Percentiles rank a stretch among this genome's conserved stretches.
Conservation (phyloP, 1,140 invertebrate genomes). For the Listronotus bonariensis region DNA sequence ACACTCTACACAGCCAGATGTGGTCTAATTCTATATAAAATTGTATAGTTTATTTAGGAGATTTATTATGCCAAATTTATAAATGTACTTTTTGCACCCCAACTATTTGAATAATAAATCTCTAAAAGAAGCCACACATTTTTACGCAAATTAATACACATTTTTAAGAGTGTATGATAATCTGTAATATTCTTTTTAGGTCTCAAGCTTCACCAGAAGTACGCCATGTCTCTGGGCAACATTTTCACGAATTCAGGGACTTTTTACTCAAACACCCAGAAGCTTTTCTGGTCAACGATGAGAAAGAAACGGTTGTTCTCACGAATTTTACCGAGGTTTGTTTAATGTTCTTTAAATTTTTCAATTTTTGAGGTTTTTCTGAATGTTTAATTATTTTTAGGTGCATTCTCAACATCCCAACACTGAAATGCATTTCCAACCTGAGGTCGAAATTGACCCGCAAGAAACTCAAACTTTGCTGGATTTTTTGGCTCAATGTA, state of each 20-base stretch:
- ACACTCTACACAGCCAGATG: too few species aligned
- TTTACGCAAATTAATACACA: too few species aligned
- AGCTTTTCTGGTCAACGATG: conserved; percentile 86
- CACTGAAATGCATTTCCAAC: conserved; percentile 60
- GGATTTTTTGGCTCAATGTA: conserved; percentile 77
- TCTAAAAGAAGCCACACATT: too few species aligned
- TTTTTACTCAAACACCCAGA: conserved; percentile 86
- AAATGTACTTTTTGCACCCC: too few species aligned
- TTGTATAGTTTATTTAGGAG: too few species aligned
- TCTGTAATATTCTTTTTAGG: conserved; percentile 52
- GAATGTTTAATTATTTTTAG: neutral
- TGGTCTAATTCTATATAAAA: too few species aligned
- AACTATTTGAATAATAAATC: too few species aligned
- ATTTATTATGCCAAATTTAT: too few species aligned
- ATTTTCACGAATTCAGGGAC: conserved; percentile 91
- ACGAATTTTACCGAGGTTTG: conserved; percentile 59
- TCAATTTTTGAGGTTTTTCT: too few species aligned
- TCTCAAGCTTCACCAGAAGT: conserved; percentile 95
- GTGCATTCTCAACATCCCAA: conserved; percentile 47
- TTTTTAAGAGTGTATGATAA: neutral
- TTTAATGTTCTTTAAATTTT: too few species aligned
- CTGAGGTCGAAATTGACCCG: conserved; percentile 79
- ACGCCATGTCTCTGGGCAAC: conserved; percentile 91
- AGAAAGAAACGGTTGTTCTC: conserved; percentile 74
- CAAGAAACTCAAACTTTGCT: conserved; percentile 75